These are phyloP conservation scores for Galerucella pusilla DNA, from an alignment of 2,888 invertebrate species.

Conservation along the genomic window DNA sequence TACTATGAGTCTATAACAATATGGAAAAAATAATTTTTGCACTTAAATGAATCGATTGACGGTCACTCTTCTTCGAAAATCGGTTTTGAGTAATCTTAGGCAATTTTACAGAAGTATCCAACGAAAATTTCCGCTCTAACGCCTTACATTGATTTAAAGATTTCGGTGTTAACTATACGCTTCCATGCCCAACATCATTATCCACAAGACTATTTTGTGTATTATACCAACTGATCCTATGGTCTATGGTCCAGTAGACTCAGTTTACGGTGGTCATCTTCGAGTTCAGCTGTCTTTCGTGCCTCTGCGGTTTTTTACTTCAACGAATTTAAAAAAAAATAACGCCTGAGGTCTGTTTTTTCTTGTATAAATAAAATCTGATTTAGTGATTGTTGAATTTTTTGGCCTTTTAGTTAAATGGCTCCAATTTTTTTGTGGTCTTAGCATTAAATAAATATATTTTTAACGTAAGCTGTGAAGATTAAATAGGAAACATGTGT, in stretches of 20 bases:
- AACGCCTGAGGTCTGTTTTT: constrained; percentile 9
- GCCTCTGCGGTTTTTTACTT: constrained; percentile 35
- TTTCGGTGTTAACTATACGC: constrained; percentile 34
- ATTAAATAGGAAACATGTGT: too few species aligned
- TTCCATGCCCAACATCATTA: constrained; percentile 37
- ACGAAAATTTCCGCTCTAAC: constrained; percentile 29
- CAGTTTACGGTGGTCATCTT: constrained; percentile 31
- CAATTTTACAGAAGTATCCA: not conserved
- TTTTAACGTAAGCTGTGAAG: too few species aligned
- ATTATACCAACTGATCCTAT: constrained; percentile 31
- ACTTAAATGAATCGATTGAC: not conserved
- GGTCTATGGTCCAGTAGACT: constrained; percentile 34
- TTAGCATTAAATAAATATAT: not conserved
- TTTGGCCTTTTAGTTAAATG: constrained; percentile 6
- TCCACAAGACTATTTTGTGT: constrained; percentile 25
- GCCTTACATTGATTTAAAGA: constrained; percentile 37
- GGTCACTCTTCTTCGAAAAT: constrained; percentile 23
- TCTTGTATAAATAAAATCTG: constrained; percentile 12
- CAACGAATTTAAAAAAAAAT: constrained; percentile 27
- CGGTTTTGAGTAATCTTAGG: constrained; percentile 25
- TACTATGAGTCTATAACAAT: not conserved
- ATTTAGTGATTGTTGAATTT: constrained; percentile 12
- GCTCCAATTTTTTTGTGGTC: not conserved
- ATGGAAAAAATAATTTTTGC: not conserved
- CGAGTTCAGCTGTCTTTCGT: constrained; percentile 30